Conservation (phyloP, 2,797 vertebrate species). For the Hypotaenidia philippensis region DNA sequence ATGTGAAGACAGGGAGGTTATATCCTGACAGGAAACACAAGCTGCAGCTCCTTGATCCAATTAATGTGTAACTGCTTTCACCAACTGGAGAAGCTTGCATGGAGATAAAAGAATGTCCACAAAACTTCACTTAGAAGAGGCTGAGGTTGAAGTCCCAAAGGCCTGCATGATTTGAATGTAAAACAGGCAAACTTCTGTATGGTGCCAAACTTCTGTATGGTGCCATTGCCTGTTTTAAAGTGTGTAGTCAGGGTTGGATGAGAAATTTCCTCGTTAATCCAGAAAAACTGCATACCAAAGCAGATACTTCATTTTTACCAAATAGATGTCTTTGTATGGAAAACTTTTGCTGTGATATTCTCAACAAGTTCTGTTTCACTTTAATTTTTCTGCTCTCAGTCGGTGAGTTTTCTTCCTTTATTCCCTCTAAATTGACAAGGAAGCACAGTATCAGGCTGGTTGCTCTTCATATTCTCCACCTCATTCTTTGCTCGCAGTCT, state of each 20-base stretch:
- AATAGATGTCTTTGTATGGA: not conserved
- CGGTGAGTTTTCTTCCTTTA: not conserved
- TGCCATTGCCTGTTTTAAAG: not conserved
- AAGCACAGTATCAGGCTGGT: not conserved
- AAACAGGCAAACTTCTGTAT: not conserved
- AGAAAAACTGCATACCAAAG: not conserved
- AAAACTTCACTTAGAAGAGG: not conserved
- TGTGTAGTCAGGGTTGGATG: not conserved
- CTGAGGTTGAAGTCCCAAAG: not conserved
- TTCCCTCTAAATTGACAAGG: not conserved
- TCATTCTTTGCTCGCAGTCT: not conserved
- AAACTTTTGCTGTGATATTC: not conserved
- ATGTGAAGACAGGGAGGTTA: not conserved
- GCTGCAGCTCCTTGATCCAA: not conserved
- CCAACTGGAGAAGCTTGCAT: not conserved
- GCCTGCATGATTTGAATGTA: not conserved
- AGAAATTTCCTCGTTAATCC: not conserved
- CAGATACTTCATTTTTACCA: not conserved
- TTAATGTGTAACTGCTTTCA: not conserved
- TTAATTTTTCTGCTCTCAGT: not conserved
- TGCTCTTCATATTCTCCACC: not conserved
- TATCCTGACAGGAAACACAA: not conserved
- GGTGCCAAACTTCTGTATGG: not conserved
- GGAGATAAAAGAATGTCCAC: not conserved
- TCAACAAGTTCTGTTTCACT: not conserved